Evolutionary conservation across 1,140 invertebrate species (phyloP).

Genomic region (silkworm (Bombyx mori)): ASM3026992v2 NC_085129.1:9192001-9192500

Average conservation of each 20-base stretch:
- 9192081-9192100: conserved; percentile 53
- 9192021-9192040: conserved; percentile 50
- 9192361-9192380: conserved; percentile 41
- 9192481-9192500: conserved; percentile 13
- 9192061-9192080: conserved; percentile 69
- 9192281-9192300: conserved; percentile 71
- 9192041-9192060: conserved; percentile 68
- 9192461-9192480: conserved; percentile 45
- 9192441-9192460: conserved; percentile 61
- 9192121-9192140: conserved; percentile 64
- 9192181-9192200: conserved; percentile 63
- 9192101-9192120: conserved; percentile 45
- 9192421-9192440: conserved; percentile 72
- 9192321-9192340: conserved; percentile 64
- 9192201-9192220: conserved; percentile 70
- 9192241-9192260: conserved; percentile 67
- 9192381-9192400: conserved; percentile 57
- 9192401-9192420: conserved; percentile 65
- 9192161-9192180: conserved; percentile 43
- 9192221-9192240: conserved; percentile 64
- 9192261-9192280: conserved; percentile 67
- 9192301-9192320: conserved; percentile 69
- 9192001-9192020: conserved; percentile 23
- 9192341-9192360: conserved; percentile 46
- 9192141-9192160: conserved; percentile 62